Evolutionary conservation across 2,888 invertebrate species (phyloP).

Genomic region (Eilema depressum): DNA sequence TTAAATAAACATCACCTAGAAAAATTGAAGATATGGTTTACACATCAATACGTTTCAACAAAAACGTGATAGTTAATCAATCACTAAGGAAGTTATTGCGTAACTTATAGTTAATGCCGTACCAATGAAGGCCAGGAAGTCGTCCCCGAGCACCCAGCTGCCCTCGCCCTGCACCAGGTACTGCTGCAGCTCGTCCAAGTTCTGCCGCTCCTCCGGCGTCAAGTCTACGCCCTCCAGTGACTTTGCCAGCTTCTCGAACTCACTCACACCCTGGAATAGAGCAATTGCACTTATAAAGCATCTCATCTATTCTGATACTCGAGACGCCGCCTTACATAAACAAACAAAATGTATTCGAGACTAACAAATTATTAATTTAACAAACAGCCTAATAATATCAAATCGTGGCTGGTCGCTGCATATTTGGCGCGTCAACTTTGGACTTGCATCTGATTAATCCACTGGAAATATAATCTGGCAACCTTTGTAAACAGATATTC

Average conservation of each 20-base stretch:
- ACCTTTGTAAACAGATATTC: background rate
- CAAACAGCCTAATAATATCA: background rate
- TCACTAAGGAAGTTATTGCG: too few species aligned
- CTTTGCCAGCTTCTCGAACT: constrained; percentile 91
- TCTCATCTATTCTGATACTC: too few species aligned
- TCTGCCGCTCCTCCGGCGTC: constrained; percentile 91
- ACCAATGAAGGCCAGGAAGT: constrained; percentile 94
- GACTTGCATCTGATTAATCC: background rate
- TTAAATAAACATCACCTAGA: too few species aligned
- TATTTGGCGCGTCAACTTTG: too few species aligned
- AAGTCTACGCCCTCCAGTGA: constrained; percentile 90
- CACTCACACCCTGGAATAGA: constrained; percentile 87
- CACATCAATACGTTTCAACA: too few species aligned
- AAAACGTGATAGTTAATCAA: too few species aligned
- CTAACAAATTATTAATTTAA: too few species aligned
- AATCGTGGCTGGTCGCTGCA: background rate
- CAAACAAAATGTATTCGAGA: background rate
- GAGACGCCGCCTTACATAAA: background rate
- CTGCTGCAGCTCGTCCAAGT: constrained; percentile 94
- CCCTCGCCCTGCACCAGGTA: constrained; percentile 96
- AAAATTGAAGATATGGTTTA: too few species aligned
- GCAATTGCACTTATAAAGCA: background rate
- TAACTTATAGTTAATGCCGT: constrained; percentile 17
- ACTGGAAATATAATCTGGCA: background rate
- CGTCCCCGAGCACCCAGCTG: constrained; percentile 96